phyloP scores from a whole-genome alignment of 2,113 vertebrate genomes.

The Sphyrna mokarran region DNA sequence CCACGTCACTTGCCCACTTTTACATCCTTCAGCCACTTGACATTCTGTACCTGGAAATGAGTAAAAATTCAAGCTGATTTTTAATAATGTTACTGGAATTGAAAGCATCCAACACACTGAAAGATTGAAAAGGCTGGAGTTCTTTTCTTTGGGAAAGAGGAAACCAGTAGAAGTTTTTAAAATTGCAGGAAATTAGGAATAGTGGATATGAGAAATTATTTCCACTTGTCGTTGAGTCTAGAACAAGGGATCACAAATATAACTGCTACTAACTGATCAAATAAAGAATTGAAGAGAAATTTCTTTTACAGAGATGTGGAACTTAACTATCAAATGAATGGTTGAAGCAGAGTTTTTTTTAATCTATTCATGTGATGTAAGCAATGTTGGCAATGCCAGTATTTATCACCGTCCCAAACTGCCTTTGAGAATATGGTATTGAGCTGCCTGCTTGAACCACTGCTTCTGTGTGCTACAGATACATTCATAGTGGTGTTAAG shows the following conservation, averaged over 20 bases:
- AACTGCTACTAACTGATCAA: neutral
- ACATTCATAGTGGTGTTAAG: neutral
- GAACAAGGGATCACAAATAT: neutral
- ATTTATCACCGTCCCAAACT: too few relatives aligned
- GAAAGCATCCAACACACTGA: neutral
- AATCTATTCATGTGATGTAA: too few relatives aligned
- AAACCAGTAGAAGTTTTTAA: neutral
- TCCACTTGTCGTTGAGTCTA: neutral
- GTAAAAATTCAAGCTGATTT: neutral
- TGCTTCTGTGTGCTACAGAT: too few relatives aligned
- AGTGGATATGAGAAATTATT: neutral
- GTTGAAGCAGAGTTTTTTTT: neutral
- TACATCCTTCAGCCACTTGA: too few relatives aligned
- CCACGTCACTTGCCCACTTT: too few relatives aligned
- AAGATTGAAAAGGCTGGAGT: neutral
- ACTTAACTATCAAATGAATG: neutral
- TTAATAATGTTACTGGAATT: neutral
- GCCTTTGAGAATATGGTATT: too few relatives aligned
- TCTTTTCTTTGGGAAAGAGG: neutral
- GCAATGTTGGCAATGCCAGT: too few relatives aligned
- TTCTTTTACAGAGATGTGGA: neutral
- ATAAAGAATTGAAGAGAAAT: neutral
- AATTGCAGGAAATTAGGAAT: neutral
- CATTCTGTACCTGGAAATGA: too few relatives aligned
- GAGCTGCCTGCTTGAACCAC: too few relatives aligned